Conservation (phyloP, 64 coral and sea anemone genomes). For the Stichodactyla helianthus region DNA sequence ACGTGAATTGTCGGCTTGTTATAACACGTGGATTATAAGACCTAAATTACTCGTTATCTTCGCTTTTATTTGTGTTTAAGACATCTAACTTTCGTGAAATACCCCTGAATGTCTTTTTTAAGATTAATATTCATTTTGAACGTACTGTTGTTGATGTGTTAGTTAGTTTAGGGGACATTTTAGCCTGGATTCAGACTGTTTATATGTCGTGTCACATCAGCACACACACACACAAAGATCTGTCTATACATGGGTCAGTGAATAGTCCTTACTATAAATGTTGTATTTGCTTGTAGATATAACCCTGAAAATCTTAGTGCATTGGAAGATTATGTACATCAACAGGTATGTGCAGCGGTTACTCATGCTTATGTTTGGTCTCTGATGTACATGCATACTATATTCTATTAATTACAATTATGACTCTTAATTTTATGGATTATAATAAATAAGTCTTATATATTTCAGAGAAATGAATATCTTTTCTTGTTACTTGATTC, state of each 20-base stretch:
- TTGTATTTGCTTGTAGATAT: conserved; percentile 24
- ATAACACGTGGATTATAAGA: not conserved
- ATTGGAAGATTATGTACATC: conserved; percentile 54
- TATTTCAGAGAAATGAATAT: too few species aligned
- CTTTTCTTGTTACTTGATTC: too few species aligned
- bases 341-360: conserved; percentile 20
- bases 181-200: not conserved
- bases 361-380: not conserved
- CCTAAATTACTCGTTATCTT: not conserved
- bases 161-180: not conserved
- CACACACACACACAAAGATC: too few species aligned
- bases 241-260: too few species aligned
- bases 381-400: not conserved
- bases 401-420: too few species aligned
- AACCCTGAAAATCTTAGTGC: conserved; percentile 66
- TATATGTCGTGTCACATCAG: not conserved
- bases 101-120: not conserved
- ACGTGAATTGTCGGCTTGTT: not conserved
- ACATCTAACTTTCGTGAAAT: not conserved
- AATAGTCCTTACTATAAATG: not conserved
- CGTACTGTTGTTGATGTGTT: not conserved
- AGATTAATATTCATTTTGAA: not conserved
- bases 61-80: not conserved
- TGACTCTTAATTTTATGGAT: too few species aligned
- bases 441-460: too few species aligned